Conservation (phyloP, 1,140 invertebrate genomes). For the Cotesia chilonis region DNA sequence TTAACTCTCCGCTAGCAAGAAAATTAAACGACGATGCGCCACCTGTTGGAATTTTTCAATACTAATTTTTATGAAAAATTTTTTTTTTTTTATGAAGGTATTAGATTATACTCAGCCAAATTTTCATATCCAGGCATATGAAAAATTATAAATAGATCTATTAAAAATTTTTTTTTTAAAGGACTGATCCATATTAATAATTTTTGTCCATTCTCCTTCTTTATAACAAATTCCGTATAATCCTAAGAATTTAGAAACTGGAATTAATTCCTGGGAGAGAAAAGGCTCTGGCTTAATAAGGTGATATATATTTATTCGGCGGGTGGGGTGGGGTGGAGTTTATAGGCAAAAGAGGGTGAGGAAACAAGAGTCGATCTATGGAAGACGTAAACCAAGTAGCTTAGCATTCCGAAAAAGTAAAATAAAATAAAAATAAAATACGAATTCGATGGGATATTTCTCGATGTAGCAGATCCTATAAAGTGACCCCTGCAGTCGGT, state of each 20-base stretch:
- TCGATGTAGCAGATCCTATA: slow-evolving; percentile 56
- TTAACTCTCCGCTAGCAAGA: no score
- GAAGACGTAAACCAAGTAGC: slow-evolving; percentile 41
- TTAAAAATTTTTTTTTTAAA: no score
- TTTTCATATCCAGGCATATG: not conserved
- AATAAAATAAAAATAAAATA: slow-evolving; percentile 31
- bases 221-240: not conserved
- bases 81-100: no score
- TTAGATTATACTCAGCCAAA: not conserved
- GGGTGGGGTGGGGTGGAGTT: slow-evolving; percentile 38
- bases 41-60: no score
- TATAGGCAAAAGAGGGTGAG: slow-evolving; percentile 39
- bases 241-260: not conserved
- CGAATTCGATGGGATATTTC: slow-evolving; percentile 43
- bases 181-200: no score
- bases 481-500: slow-evolving; percentile 59
- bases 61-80: no score
- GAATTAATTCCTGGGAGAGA: slow-evolving; percentile 14
- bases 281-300: slow-evolving; percentile 35
- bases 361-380: not conserved
- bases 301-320: slow-evolving; percentile 42
- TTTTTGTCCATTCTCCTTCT: not conserved
- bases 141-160: not conserved
- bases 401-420: slow-evolving; percentile 52
- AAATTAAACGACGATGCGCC: no score